phyloP scores from a whole-genome alignment of 2,888 invertebrate species.

The Andrena minutula region DNA sequence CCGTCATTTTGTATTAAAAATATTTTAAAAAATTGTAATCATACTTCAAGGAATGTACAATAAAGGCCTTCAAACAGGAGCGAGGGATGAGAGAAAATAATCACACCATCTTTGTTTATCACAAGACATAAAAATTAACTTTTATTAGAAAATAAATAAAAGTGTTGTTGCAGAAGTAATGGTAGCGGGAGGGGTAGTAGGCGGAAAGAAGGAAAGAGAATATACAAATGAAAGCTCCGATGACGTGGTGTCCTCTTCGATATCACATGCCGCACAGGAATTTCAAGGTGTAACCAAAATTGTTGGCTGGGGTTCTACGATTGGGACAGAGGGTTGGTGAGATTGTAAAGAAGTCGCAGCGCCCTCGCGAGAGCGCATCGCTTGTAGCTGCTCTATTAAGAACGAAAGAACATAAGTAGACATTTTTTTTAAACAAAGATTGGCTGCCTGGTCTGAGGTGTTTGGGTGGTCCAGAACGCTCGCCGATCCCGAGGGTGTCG shows the following conservation, averaged over 20 bases:
- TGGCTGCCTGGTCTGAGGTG: slow-evolving; percentile 75
- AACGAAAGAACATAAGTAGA: neutral
- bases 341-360: slow-evolving; percentile 37
- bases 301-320: neutral
- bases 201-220: slow-evolving; percentile 56
- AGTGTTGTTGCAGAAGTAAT: slow-evolving; percentile 72
- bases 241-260: slow-evolving; percentile 74
- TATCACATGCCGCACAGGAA: slow-evolving; percentile 79
- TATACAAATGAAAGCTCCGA: slow-evolving; percentile 70
- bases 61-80: no score
- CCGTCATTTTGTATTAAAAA: no score
- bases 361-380: slow-evolving; percentile 48
- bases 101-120: slow-evolving; percentile 72
- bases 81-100: neutral
- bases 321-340: slow-evolving; percentile 6
- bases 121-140: slow-evolving; percentile 80
- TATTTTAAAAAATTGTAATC: no score
- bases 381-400: slow-evolving; percentile 45
- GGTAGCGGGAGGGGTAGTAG: slow-evolving; percentile 40
- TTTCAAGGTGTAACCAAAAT: slow-evolving; percentile 46
- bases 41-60: no score
- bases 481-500: slow-evolving; percentile 47
- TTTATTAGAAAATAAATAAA: slow-evolving; percentile 84
- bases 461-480: slow-evolving; percentile 63
- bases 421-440: slow-evolving; percentile 44